phyloP scores from a whole-genome alignment of 2,113 vertebrate genomes.

The Zosterops borbonicus region DNA sequence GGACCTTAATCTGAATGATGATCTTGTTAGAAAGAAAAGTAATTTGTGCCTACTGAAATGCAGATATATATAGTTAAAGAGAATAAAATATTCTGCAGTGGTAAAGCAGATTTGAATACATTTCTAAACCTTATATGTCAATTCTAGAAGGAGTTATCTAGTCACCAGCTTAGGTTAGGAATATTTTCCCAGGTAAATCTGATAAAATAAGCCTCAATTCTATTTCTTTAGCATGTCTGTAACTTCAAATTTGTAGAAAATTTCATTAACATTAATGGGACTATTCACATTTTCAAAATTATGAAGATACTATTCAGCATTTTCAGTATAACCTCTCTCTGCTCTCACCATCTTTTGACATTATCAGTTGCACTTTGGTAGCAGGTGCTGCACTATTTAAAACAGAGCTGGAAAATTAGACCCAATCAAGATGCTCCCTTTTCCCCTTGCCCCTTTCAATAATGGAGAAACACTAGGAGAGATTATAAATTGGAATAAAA shows the following conservation, averaged over 20 bases:
- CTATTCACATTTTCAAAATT: not conserved
- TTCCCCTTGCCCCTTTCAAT: fast-evolving
- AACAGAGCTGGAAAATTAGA: not conserved
- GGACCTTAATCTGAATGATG: not conserved
- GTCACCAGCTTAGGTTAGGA: not conserved
- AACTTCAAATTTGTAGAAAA: not conserved
- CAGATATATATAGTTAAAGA: not conserved
- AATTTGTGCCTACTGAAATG: not conserved
- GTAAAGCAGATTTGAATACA: not conserved
- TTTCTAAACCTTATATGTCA: not conserved
- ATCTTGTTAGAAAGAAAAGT: not conserved
- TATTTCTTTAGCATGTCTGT: not conserved
- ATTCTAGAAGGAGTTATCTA: not conserved
- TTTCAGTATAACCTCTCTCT: not conserved
- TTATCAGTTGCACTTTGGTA: not conserved
- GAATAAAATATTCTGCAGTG: not conserved
- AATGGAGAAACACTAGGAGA: not conserved
- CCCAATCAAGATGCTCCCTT: not conserved
- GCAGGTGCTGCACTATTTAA: not conserved
- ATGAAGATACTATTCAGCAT: not conserved
- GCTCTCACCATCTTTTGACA: not conserved
- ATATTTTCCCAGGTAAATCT: not conserved
- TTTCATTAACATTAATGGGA: not conserved
- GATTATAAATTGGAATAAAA: not conserved
- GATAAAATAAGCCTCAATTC: not conserved